Evolutionary conservation across 1,140 invertebrate genomes (phyloP), one percentile per base, ranked within the genome.

Genomic region (Odontomachus brunneus): DNA sequence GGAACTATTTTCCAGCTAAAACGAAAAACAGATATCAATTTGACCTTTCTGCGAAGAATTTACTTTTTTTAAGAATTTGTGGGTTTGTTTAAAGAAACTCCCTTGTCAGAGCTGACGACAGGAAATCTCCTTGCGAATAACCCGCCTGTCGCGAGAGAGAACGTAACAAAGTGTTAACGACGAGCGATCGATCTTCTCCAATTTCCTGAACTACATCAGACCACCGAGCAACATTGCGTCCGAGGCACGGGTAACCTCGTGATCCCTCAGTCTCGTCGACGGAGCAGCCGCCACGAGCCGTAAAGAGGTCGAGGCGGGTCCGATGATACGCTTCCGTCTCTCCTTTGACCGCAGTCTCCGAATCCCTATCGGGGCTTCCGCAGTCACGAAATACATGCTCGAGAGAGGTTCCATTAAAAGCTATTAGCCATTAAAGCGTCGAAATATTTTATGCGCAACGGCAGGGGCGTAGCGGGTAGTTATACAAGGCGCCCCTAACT

Each of bases 391-490:
- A 85, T 78, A 84, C 83, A 78, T 72, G 78, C 51, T 82, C 62
- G 71, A 53, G 71, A 83, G 74, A 84, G 72, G 84, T 76, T 89
- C 89, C 89, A 89, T 91, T 92, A 92, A 91, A 92, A 90, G 87
- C 91, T 89, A 91, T 90, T 89, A 88, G 87, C 89, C 90, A 91
- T 91, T 90, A 91, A 91, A 90, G 89, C 81, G 88, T 90, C 87
- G 86, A 91, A 91, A 91, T 91, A 92, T 91, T 92, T 92, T 90
- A 92, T 89, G 87, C 84, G 67, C 80, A 88, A 89, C 82, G 87
- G 84, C 85, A 75, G 84, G 86, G 86, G 88, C 87, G 85, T 85
- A 85, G 86, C 86, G 83, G 83, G 69, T 82, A 72, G 72, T 84
- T 84, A 80, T 89, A 90, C 84, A 83, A 67, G 71, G 63, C 73